Conservation (phyloP, 2,113 vertebrate genomes). For the Epinephelus lanceolatus region DNA sequence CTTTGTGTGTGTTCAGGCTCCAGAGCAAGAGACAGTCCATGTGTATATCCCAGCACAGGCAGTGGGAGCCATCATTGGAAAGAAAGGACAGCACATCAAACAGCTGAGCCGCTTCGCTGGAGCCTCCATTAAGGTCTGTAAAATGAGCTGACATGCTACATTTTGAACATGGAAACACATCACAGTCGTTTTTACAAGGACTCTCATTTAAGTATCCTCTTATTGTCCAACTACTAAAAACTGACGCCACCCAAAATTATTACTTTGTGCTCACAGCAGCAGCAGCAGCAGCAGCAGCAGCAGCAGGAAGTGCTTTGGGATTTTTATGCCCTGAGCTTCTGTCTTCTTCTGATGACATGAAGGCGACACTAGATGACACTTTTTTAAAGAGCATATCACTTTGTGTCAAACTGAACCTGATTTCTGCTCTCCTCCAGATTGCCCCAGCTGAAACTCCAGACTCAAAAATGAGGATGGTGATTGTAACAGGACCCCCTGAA, state of each 20-base stretch:
- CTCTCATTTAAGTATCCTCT: neutral
- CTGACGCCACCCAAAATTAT: neutral
- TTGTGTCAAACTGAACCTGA: too few relatives aligned
- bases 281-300: neutral
- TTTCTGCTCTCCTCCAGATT: slow-evolving; percentile 82
- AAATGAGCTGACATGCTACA: neutral
- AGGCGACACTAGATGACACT: too few relatives aligned
- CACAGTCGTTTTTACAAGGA: too few relatives aligned
- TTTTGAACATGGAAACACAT: neutral
- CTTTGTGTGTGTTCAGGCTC: slow-evolving; percentile 80
- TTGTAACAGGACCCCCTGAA: slow-evolving; percentile 95
- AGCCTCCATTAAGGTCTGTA: slow-evolving; percentile 94
- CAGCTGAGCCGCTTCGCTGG: slow-evolving; percentile 96
- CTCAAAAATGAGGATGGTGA: slow-evolving; percentile 95
- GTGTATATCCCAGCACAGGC: slow-evolving; percentile 97
- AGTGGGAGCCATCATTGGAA: slow-evolving; percentile 95
- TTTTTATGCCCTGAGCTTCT: neutral
- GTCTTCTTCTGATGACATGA: too few relatives aligned
- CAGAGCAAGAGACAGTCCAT: slow-evolving; percentile 95
- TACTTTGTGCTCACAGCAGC: neutral
- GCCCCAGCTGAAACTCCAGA: slow-evolving; percentile 94
- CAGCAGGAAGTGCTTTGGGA: too few relatives aligned
- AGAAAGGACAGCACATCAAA: slow-evolving; percentile 98
- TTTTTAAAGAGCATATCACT: too few relatives aligned
- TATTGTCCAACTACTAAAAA: neutral